Conservation (phyloP, 2,797 vertebrate genomes). For the Xiphophorus birchmanni region DNA sequence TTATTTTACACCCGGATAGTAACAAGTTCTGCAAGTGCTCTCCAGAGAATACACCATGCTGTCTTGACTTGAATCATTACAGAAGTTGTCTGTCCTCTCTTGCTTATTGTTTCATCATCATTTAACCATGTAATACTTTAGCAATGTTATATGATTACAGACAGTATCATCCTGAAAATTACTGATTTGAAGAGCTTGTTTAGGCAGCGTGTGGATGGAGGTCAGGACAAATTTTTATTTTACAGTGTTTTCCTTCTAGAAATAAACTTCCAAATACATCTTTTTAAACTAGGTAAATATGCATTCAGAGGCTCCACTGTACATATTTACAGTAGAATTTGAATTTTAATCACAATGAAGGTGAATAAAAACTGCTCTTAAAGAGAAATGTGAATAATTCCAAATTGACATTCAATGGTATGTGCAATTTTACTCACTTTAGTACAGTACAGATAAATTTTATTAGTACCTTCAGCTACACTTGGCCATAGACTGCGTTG, state of each 20-base stretch:
- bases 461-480: background rate
- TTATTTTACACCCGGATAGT: too few relatives aligned
- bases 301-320: background rate
- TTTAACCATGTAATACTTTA: background rate
- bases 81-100: background rate
- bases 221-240: background rate
- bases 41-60: background rate
- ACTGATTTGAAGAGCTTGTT: background rate
- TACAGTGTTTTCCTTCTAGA: background rate
- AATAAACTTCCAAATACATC: background rate
- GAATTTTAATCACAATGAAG: background rate
- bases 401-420: background rate
- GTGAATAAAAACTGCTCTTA: background rate
- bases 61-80: background rate
- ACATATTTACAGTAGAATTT: background rate
- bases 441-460: background rate
- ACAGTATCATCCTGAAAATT: background rate
- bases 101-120: background rate
- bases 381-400: background rate
- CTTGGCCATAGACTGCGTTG: background rate
- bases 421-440: background rate
- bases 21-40: too few relatives aligned
- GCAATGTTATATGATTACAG: background rate
- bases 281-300: background rate
- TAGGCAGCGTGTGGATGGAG: background rate